Conservation (phyloP, 2,113 vertebrate genomes). For the Nasalis larvatus region DNA sequence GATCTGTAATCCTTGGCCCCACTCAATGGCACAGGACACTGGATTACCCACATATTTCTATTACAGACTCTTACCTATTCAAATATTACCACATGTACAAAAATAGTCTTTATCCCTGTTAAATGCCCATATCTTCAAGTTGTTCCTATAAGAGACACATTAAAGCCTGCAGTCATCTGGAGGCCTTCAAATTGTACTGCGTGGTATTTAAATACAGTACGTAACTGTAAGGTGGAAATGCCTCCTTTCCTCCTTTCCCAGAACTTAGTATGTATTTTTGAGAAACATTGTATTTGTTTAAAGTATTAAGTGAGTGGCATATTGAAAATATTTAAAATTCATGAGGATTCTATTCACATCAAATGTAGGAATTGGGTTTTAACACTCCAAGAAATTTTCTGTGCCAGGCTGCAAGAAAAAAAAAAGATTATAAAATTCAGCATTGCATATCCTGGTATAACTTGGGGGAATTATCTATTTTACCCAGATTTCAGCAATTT, state of each 20-base stretch:
- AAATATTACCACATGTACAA: background rate
- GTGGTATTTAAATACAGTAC: background rate
- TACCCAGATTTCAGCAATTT: conserved; percentile 5
- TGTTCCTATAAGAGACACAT: background rate
- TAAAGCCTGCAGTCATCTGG: background rate
- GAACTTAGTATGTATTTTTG: background rate
- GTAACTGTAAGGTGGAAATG: background rate
- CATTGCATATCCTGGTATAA: background rate
- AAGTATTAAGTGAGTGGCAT: conserved; percentile 17
- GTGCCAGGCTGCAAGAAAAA: background rate
- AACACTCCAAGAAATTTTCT: conserved; percentile 41
- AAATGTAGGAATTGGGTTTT: conserved; percentile 28
- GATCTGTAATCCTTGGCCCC: background rate
- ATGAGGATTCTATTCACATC: conserved; percentile 43
- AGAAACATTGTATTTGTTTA: conserved; percentile 1
- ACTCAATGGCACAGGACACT: background rate
- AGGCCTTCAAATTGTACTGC: background rate
- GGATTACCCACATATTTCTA: background rate
- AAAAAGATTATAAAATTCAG: conserved; percentile 22
- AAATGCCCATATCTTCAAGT: background rate
- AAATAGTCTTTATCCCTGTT: background rate
- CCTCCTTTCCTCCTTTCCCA: background rate
- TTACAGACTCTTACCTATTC: background rate
- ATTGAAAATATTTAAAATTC: conserved; percentile 59
- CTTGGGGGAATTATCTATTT: conserved; percentile 32